A percentile compares a stretch with the other conserved stretches of the same genome.
phyloP scores from a whole-genome alignment of 2,888 invertebrate genomes.

The Maniola hyperantus region DNA sequence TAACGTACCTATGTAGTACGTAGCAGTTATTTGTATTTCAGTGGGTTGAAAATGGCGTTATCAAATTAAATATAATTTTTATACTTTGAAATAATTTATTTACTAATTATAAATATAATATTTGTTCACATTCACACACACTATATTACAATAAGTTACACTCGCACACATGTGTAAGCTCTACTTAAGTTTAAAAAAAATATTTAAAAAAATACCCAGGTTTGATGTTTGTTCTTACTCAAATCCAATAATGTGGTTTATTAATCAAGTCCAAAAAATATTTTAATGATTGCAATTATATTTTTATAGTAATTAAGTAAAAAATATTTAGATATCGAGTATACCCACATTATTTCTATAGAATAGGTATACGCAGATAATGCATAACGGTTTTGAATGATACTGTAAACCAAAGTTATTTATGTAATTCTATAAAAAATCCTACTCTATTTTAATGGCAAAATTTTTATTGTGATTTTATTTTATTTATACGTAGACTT shows the following conservation, averaged over 20 bases:
- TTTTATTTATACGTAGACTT: neutral
- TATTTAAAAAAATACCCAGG: neutral
- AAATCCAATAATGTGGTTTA: too few relatives aligned
- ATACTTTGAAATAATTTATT: constrained; percentile 27
- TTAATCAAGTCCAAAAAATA: too few relatives aligned
- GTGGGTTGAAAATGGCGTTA: neutral
- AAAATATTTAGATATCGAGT: too few relatives aligned
- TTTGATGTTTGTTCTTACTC: neutral
- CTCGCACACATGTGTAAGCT: constrained; percentile 50
- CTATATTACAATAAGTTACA: constrained; percentile 75
- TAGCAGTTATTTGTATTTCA: too few relatives aligned
- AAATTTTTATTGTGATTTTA: neutral
- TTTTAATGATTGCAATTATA: too few relatives aligned
- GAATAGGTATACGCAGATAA: too few relatives aligned
- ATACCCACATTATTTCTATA: too few relatives aligned
- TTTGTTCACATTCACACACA: constrained; percentile 66
- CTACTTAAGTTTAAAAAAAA: neutral
- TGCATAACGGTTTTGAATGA: too few relatives aligned
- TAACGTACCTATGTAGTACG: too few relatives aligned
- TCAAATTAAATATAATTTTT: constrained; percentile 13
- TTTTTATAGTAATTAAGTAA: too few relatives aligned
- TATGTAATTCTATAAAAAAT: too few relatives aligned
- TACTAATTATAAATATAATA: constrained; percentile 65
- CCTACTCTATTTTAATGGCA: neutral
- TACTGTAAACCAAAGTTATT: too few relatives aligned